Base-by-base conservation (phyloP, 1,140 invertebrate genomes). In the Phymastichus coffea region DNA sequence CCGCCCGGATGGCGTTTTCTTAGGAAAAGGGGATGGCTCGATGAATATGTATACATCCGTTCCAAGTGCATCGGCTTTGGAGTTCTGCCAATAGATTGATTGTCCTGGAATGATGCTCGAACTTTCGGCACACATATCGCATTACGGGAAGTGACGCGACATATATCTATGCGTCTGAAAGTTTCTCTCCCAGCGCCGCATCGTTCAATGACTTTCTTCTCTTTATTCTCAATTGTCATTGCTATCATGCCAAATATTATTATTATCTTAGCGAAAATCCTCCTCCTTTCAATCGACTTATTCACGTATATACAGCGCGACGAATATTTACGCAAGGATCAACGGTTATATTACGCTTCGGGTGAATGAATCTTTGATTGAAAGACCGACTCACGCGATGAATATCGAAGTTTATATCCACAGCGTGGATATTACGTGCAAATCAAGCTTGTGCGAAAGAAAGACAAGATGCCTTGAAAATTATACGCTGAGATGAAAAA, bases 81-180 rank as follows among this genome's bases (percentile, higher is more conserved):
- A 74, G 60, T 66, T 52, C 59, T 65, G 73, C 76, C 74, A 72
- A 77, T 78, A 78, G 77, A 78, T 78, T 79, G 75, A 79, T 79
- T 73, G 77, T 70, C 67, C 33, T 63, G 65, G 69, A 70, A 70
- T 78, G 77, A 79, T 79, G 70, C 65, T 75, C 70, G 66, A 73
- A 77, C 69, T 78, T 78, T 75, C 63, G 61, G 38, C 48, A 26
- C 64, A 53, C 49, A 66, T 63, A 75, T 73, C 69, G 70, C 69
- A 74, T 73, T 77, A 67, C 69, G 69, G 72, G 67, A 76, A 77
- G 44, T 74, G 74, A 76, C 74, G 67, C 60, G 67, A 68, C 67
- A 68, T 37, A 59, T 52, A 6, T 8, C 30, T 14, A n/a, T n/a
- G n/a, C n/a, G n/a, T n/a, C n/a, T n/a, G n/a, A n/a, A n/a, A n/a